Evolutionary conservation across 2,113 vertebrate genomes (phyloP).

Genomic region (Pterocles gutturalis): DNA sequence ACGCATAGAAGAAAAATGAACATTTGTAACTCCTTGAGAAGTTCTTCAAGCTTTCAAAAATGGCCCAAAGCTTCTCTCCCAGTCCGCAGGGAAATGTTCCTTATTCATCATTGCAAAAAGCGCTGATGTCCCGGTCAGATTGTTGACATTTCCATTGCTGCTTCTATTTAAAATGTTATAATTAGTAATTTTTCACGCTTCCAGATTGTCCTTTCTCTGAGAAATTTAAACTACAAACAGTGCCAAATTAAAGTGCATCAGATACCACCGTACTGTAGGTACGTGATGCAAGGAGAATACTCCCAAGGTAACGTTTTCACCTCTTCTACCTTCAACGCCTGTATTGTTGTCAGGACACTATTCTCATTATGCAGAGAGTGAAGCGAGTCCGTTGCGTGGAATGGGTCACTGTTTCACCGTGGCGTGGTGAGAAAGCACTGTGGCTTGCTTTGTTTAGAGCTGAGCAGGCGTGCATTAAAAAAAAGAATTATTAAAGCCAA

Average conservation of each 20-base stretch:
- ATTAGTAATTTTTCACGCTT: not conserved
- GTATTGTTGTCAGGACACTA: not conserved
- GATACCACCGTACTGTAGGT: not conserved
- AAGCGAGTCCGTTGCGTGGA: not conserved
- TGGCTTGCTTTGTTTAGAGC: not conserved
- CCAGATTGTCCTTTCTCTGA: not conserved
- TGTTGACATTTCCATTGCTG: not conserved
- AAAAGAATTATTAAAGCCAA: not conserved
- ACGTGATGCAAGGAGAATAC: not conserved
- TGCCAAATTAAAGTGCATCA: not conserved
- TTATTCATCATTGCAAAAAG: not conserved
- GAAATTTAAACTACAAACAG: not conserved
- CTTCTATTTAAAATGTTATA: not conserved
- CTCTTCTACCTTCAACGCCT: not conserved
- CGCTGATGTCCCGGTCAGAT: not conserved
- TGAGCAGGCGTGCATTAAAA: not conserved
- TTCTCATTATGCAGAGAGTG: not conserved
- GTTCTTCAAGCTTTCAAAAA: conserved; percentile 30
- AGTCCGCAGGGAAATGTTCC: not conserved
- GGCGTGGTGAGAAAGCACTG: not conserved
- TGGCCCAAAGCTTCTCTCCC: not conserved
- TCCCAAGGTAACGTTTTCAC: not conserved
- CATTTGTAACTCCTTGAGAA: not conserved
- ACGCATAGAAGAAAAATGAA: not conserved
- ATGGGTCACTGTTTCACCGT: not conserved